Percentiles rank a stretch among this genome's conserved stretches.
phyloP scores from a whole-genome alignment of 23 tunicate species.

The Aplidium turbinatum region DNA sequence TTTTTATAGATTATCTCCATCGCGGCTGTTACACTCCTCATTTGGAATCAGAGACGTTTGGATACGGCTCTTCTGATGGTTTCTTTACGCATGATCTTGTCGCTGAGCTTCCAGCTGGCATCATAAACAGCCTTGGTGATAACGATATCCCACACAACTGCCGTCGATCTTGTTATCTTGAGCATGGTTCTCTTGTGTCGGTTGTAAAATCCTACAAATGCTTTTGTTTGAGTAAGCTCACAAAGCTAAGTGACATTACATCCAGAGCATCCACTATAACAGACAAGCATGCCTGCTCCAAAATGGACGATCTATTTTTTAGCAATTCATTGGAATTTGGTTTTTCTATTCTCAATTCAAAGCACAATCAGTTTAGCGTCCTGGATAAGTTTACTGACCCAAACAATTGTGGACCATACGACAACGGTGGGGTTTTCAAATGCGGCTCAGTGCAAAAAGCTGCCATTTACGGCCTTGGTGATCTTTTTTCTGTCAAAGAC shows the following conservation, averaged over 20 bases:
- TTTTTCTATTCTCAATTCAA: neutral
- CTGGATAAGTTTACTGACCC: no score
- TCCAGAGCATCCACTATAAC: neutral
- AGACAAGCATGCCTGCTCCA: neutral
- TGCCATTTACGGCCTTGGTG: no score
- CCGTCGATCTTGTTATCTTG: neutral
- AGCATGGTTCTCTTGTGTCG: neutral
- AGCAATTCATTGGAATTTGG: neutral
- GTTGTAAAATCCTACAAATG: neutral
- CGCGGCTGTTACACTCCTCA: constrained; percentile 23
- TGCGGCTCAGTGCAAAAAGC: no score
- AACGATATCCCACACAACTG: constrained; percentile 17
- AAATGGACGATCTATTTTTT: neutral
- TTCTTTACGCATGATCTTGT: neutral
- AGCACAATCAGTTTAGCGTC: no score
- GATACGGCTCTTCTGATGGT: neutral
- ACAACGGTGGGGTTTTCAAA: constrained; percentile 34
- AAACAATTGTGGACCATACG: constrained; percentile 22
- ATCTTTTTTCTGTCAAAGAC: no score
- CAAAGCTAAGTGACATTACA: neutral
- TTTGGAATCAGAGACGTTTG: neutral
- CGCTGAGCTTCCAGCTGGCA: neutral
- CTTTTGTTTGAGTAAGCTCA: neutral
- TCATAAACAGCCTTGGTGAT: neutral
- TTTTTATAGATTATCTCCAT: constrained; percentile 8